Percentiles rank a stretch among this genome's conserved stretches.
Conservation (phyloP, 2,888 invertebrate species). For the Drosophila anomalata region DNA sequence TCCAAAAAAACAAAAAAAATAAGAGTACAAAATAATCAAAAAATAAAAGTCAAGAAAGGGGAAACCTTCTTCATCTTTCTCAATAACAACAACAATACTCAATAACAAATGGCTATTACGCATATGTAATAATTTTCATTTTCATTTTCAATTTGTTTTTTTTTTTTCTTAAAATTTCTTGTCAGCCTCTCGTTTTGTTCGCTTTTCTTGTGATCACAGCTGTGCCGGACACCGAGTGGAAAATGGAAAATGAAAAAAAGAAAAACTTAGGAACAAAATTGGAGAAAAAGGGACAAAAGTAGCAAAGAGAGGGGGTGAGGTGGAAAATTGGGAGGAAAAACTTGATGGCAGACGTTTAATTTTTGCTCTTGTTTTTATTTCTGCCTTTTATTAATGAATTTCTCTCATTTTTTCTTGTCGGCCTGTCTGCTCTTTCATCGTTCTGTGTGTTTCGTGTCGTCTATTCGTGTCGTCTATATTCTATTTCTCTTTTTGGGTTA, state of each 20-base stretch:
- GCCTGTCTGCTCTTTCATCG: conserved; percentile 13
- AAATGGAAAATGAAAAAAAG: conserved; percentile 10
- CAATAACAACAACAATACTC: conserved; percentile 35
- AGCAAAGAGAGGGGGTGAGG: neutral
- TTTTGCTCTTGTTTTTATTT: conserved; percentile 62
- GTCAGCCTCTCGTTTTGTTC: neutral
- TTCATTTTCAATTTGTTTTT: conserved; percentile 27
- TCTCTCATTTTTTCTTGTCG: conserved; percentile 45
- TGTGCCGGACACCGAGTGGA: conserved; percentile 29
- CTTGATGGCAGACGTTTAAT: conserved; percentile 68
- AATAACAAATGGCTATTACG: conserved; percentile 41
- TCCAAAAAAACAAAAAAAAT: neutral
- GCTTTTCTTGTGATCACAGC: conserved; percentile 34
- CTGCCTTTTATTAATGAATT: conserved; percentile 70
- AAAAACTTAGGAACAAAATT: conserved; percentile 7
- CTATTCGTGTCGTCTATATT: conserved; percentile 4
- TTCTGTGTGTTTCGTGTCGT: conserved; percentile 9
- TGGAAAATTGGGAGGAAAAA: conserved; percentile 15
- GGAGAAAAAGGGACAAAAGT: neutral
- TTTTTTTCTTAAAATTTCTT: no score
- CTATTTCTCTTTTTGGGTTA: conserved; percentile 51
- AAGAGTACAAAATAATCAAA: neutral
- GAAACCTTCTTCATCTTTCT: conserved; percentile 55
- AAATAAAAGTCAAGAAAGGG: conserved; percentile 4
- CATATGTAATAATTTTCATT: conserved; percentile 57